Evolutionary conservation across 2,113 vertebrate genomes (phyloP), one percentile per base, ranked within the genome.

Genomic region (Callipepla californica): DNA sequence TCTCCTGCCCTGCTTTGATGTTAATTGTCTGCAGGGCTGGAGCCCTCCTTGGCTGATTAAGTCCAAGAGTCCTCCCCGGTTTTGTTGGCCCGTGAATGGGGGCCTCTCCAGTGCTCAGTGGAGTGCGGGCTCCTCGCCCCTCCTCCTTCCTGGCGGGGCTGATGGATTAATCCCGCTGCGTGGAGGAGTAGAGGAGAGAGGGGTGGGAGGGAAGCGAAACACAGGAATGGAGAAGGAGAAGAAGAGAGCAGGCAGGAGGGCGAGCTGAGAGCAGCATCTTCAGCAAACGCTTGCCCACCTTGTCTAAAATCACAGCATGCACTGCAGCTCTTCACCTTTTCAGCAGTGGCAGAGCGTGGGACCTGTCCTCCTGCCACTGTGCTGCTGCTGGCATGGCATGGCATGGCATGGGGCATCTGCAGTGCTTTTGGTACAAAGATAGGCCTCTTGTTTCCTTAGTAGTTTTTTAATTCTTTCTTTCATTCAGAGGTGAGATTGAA

Each of bases 61-160:
- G 96, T 97, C 97, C 25, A 90, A 96, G 95, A 94, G 96, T 97
- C 95, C 87, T 93, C 97, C 94, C 96, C 94, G 94, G 97, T 97
- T 98, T 98, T 98, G 97, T 98, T 97, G 97, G 97, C 93, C 91
- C 83, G 77, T 98, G 98, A 98, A 98, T 97, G 97, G 96, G 79
- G 95, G 90, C 97, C 98, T 97, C 98, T 98, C 97, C 97, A 98
- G 95, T 98, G 98, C 96, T 98, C 97, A 98, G 87, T 98, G 97
- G 97, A 98, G 97, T 98, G 98, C 96, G 25, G 94, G 96, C 94
- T 95, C 96, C 97, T 96, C 97, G 94, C 94, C 95, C 93, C 95
- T 95, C 96, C 92, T 94, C 96, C 83, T 82, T 89, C 91, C 84
- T 87, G 93, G 91, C 92, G 72, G 84, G 95, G 93, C 95, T 97